phyloP scores from a whole-genome alignment of 2,888 invertebrate species.

The Drosophila paramelanica region DNA sequence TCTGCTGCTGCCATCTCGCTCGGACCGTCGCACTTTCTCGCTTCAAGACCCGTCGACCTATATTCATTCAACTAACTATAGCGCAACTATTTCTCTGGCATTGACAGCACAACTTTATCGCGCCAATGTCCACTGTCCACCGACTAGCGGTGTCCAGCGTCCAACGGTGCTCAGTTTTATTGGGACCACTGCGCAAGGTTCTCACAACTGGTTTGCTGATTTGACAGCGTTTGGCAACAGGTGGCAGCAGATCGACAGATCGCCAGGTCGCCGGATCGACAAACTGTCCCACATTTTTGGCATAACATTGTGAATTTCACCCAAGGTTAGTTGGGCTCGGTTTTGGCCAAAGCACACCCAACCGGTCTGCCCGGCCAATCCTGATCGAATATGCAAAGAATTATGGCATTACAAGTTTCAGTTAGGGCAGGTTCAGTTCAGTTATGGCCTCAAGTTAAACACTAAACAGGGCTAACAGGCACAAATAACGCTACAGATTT shows the following conservation, averaged over 20 bases:
- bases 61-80: conserved; percentile 57
- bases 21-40: conserved; percentile 64
- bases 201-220: conserved; percentile 50
- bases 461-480: background rate
- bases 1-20: conserved; percentile 6
- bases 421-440: conserved; percentile 31
- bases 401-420: conserved; percentile 9
- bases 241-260: conserved; percentile 22
- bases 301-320: conserved; percentile 46
- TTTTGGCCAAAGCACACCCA: conserved; percentile 4
- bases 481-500: background rate
- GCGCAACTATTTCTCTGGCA: conserved; percentile 54
- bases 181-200: conserved; percentile 50
- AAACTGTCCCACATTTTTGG: conserved; percentile 28
- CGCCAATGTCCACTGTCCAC: conserved; percentile 1
- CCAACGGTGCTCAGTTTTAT: conserved; percentile 42
- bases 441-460: conserved; percentile 3
- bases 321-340: conserved; percentile 27
- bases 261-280: background rate
- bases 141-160: background rate
- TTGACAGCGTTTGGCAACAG: conserved; percentile 49
- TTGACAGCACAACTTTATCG: conserved; percentile 36
- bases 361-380: background rate
- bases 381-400: background rate
- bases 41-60: conserved; percentile 68